Evolutionary conservation across 2,888 invertebrate species (phyloP).

Genomic region (Drosophila meridionalis): DNA sequence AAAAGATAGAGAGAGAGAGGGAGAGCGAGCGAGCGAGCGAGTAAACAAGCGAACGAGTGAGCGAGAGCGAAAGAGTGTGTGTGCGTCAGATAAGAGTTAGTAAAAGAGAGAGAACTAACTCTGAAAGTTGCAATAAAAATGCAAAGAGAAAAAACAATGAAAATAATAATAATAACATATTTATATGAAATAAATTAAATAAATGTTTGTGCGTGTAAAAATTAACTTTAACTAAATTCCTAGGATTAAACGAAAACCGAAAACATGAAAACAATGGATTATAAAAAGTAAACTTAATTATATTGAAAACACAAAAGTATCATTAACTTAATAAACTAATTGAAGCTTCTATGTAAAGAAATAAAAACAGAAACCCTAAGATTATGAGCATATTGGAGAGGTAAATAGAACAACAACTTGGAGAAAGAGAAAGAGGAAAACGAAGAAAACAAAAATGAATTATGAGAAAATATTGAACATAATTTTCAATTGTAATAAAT

Average conservation of each 20-base stretch:
- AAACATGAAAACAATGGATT: slow-evolving; percentile 25
- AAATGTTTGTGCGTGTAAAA: slow-evolving; percentile 82
- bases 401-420: slow-evolving; percentile 46
- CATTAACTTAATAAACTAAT: slow-evolving; percentile 81
- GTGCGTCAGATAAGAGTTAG: slow-evolving; percentile 27
- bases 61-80: slow-evolving; percentile 29
- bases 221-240: slow-evolving; percentile 79
- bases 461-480: slow-evolving; percentile 74
- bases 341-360: slow-evolving; percentile 81
- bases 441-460: slow-evolving; percentile 34
- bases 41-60: slow-evolving; percentile 24
- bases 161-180: slow-evolving; percentile 64
- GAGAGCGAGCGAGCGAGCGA: slow-evolving; percentile 25
- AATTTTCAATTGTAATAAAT: slow-evolving; percentile 84
- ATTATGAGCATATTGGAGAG: slow-evolving; percentile 48
- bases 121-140: slow-evolving; percentile 50
- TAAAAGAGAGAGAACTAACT: slow-evolving; percentile 52
- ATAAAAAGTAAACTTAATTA: slow-evolving; percentile 64
- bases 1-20: not conserved
- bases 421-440: slow-evolving; percentile 26
- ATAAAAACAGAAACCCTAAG: slow-evolving; percentile 67
- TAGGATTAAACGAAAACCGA: slow-evolving; percentile 64
- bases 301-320: slow-evolving; percentile 66
- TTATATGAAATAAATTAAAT: slow-evolving; percentile 74
- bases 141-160: slow-evolving; percentile 32